Base-by-base conservation (phyloP, 2,113 vertebrate species). In the Pedionomus torquatus region DNA sequence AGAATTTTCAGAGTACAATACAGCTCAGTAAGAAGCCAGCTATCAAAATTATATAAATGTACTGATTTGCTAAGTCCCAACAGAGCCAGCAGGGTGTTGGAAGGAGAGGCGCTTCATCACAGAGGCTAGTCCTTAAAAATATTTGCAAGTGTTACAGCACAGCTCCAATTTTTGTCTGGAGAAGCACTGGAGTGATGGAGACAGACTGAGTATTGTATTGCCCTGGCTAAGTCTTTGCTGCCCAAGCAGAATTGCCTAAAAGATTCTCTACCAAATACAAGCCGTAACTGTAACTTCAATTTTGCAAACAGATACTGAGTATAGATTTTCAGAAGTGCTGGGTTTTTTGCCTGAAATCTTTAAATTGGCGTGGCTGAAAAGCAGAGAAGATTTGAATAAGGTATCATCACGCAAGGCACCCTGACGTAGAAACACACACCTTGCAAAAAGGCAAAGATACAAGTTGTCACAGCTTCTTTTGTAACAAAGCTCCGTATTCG, bases 21-120 rank as follows among this genome's bases (percentile, higher is more conserved):
- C 10, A 96, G 92, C 89, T 95, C 94, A 46, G 93, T 80, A 92
- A 95, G 82, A 96, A 92, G 70, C 82, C 91, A 87, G 63, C 87
- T 69, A 93, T 28, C 52, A 69, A 49, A 95, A 95, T 95, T 93
- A 97, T 17, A 84, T 94, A 95, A 95, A 96, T 43, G 77, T 17
- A 54, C 83, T 1, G 25, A 89, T 94, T 83, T 91, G 87, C 92
- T 87, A 95, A 97, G 80, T 89, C 89, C 92, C 69, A 78, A 54
- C 57, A 68, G 90, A 96, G 77, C 52, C 90, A 87, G 95, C 41
- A 49, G 74, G 74, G 26, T 72, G 89, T 3, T 84, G 64, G 82
- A 92, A 93, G 70, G 52, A 96, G 44, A 87, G 24, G 58, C 66
- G 46, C 64, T 63, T 83, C 72, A 66, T 37, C 89, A 60, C 0